Evolutionary conservation across 2,113 vertebrate species (phyloP).

Genomic region (Vimba vimba): DNA sequence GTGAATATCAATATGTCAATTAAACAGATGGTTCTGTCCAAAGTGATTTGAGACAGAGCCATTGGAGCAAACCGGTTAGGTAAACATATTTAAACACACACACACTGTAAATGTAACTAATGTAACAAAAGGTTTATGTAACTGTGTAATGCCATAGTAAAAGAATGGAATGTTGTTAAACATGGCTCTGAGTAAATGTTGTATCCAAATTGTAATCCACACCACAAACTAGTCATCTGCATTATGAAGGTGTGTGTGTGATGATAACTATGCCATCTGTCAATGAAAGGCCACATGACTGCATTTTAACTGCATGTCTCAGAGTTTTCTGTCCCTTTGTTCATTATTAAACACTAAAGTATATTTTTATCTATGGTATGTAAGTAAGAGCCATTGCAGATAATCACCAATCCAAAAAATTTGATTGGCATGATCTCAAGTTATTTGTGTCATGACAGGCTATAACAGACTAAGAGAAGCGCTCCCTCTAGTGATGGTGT

Average conservation of each 20-base stretch:
- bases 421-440: neutral
- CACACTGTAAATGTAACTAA: neutral
- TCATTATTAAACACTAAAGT: neutral
- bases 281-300: conserved; percentile 10
- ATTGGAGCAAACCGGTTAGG: neutral
- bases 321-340: neutral
- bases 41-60: neutral
- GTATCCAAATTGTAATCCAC: neutral
- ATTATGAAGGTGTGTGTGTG: conserved; percentile 21
- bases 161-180: conserved; percentile 28
- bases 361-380: neutral
- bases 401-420: neutral
- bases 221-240: neutral
- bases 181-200: neutral
- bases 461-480: conserved; percentile 47
- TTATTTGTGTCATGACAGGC: neutral
- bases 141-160: neutral
- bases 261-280: neutral
- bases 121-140: conserved; percentile 7
- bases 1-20: neutral
- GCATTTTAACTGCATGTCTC: conserved; percentile 4
- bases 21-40: neutral
- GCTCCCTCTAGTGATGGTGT: conserved; percentile 66
- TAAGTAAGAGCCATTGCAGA: neutral
- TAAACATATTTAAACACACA: neutral